phyloP scores from a whole-genome alignment of 92 coral and sea anemone species.

The Zoanthus sociatus region DNA sequence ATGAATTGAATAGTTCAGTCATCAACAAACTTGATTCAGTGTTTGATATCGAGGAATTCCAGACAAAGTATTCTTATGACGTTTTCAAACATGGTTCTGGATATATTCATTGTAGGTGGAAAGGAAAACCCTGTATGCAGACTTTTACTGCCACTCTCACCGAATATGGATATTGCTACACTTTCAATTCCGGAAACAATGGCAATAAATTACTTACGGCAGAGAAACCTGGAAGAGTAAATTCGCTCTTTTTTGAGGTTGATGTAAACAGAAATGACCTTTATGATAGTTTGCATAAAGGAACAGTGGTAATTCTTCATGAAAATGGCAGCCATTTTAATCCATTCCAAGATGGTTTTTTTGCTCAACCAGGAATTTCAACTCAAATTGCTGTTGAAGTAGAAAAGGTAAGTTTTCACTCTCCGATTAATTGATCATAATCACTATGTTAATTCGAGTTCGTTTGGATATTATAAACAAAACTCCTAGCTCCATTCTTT shows the following conservation, averaged over 20 bases:
- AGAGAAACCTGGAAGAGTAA: neutral
- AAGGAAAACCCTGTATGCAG: neutral
- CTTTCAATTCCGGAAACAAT: conserved; percentile 20
- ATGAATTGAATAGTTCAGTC: neutral
- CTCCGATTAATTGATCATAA: neutral
- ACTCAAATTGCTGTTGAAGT: conserved; percentile 16
- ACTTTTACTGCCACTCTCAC: conserved; percentile 7
- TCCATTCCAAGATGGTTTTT: conserved; percentile 24
- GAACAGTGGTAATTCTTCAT: conserved; percentile 16
- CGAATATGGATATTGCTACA: conserved; percentile 7
- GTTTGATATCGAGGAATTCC: conserved; percentile 7
- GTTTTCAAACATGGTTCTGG: neutral
- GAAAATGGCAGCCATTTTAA: conserved; percentile 15
- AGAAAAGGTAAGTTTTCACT: neutral
- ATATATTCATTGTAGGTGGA: neutral
- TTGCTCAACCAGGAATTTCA: conserved; percentile 1
- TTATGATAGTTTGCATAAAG: neutral
- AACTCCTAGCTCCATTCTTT: no score
- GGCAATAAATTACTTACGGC: neutral
- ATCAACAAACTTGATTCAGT: conserved; percentile 8
- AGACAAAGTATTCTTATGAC: conserved; percentile 26
- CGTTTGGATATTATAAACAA: no score
- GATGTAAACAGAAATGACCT: neutral
- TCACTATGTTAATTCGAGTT: no score
- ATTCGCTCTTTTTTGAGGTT: neutral